Base-by-base conservation (phyloP, 2,888 invertebrate species). In the Hirtodrosophila confusa region DNA sequence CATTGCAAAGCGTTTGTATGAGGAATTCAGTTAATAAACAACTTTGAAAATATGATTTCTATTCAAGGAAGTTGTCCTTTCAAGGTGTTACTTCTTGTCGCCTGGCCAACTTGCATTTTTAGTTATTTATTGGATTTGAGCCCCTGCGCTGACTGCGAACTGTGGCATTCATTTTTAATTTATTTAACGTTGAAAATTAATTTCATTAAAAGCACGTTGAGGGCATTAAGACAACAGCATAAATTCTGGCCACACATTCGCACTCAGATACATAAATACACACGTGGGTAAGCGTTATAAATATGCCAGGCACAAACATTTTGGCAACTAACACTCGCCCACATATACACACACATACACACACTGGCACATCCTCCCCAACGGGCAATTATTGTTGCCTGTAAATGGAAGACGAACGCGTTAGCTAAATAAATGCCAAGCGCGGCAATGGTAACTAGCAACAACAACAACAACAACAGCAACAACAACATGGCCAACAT, bases 141-240 rank as follows among this genome's bases (percentile, higher is more conserved):
- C 1, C 9, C 3, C 5, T 33, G 5, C 17, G 11, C 33, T 44
- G 11, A 27, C n/a, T 51, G 33, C 17, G 31, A 58, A 43, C 37
- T 40, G 35, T 27, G 10, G 7, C 23, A 29, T 29, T 60, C 33
- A 23, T 41, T 61, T 69, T 45, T 45, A 58, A 66, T 72, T 72
- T 69, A 64, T 66, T 61, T 51, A 55, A 41, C 49, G 48, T 58
- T 69, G 57, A 56, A 69, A 83, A 78, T 70, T 73, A 78, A 84
- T 86, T 86, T 76, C 76, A 84, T 76, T 78, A 71, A 70, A 76
- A 74, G 70, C 76, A 67, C 60, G 61, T 62, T 69, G 69, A 49
- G 54, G 43, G 43, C 58, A 58, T 50, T 64, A 60, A 58, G 65
- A 44, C 50, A 69, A 60, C 48, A 70, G 51, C 69, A 82, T 70